Conservation (phyloP, 2,888 invertebrate genomes). For the Diloba caeruleocephala region DNA sequence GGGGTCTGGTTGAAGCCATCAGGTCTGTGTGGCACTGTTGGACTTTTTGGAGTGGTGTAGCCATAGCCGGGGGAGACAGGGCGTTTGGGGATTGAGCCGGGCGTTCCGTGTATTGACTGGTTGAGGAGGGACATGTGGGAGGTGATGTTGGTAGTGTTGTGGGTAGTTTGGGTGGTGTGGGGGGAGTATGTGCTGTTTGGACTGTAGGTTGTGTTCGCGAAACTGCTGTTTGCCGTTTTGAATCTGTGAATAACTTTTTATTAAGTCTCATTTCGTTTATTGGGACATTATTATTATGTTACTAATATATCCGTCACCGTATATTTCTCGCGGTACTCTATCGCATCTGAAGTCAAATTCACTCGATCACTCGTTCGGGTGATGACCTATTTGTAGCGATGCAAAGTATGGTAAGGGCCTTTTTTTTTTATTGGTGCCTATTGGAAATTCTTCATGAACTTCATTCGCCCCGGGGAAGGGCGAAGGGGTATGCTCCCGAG, state of each 20-base stretch:
- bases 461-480: too few relatives aligned
- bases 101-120: conserved; percentile 70
- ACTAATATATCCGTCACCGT: too few relatives aligned
- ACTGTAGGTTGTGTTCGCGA: conserved; percentile 82
- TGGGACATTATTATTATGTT: too few relatives aligned
- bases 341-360: too few relatives aligned
- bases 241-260: conserved; percentile 54
- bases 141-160: conserved; percentile 57
- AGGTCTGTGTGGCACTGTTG: conserved; percentile 30
- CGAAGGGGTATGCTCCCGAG: too few relatives aligned
- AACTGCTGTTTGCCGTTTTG: conserved; percentile 80
- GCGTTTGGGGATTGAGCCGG: conserved; percentile 46
- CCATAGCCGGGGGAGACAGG: conserved; percentile 49
- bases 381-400: too few relatives aligned
- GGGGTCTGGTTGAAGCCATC: conserved; percentile 25
- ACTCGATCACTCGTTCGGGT: too few relatives aligned
- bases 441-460: too few relatives aligned
- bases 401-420: too few relatives aligned
- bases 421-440: too few relatives aligned
- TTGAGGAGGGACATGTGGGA: conserved; percentile 71
- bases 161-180: conserved; percentile 58
- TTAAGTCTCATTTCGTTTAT: too few relatives aligned
- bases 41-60: conserved; percentile 46
- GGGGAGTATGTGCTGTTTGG: conserved; percentile 80
- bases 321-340: too few relatives aligned